These are phyloP conservation scores for Pilophorus perplexus DNA, from an alignment of 2,888 invertebrate species.

Conservation along the genomic window DNA sequence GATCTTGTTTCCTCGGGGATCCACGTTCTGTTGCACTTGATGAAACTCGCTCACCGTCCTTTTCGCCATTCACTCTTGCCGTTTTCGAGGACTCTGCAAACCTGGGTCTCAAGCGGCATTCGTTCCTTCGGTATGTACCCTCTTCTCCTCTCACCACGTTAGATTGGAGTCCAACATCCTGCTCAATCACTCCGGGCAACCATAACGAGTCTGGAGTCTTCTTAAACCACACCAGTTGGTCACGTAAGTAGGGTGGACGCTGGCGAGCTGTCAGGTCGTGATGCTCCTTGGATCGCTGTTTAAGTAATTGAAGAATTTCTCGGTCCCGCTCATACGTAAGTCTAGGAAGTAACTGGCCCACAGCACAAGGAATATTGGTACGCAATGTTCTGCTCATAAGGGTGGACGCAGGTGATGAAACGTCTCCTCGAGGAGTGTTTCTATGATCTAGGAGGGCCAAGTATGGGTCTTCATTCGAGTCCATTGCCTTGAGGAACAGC, in stretches of 20 bases:
- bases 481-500: slow-evolving; percentile 14
- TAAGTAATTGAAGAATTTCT: background rate
- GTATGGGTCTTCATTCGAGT: slow-evolving; percentile 21
- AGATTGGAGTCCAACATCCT: background rate
- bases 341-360: background rate
- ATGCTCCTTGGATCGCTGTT: background rate
- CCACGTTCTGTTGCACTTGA: too few species aligned
- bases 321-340: slow-evolving; percentile 14
- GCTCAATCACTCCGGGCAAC: background rate
- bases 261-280: too few species aligned
- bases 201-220: background rate
- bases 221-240: too few species aligned
- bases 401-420: slow-evolving; percentile 7
- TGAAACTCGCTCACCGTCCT: too few species aligned
- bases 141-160: background rate
- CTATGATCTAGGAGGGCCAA: slow-evolving; percentile 3
- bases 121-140: background rate
- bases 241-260: too few species aligned
- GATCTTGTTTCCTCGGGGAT: too few species aligned
- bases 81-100: too few species aligned
- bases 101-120: background rate
- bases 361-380: slow-evolving; percentile 22
- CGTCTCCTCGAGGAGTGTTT: background rate
- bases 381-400: slow-evolving; percentile 6
- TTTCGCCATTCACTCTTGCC: too few species aligned